Base-by-base conservation (phyloP, 2,797 vertebrate genomes). In the Helostoma temminkii region DNA sequence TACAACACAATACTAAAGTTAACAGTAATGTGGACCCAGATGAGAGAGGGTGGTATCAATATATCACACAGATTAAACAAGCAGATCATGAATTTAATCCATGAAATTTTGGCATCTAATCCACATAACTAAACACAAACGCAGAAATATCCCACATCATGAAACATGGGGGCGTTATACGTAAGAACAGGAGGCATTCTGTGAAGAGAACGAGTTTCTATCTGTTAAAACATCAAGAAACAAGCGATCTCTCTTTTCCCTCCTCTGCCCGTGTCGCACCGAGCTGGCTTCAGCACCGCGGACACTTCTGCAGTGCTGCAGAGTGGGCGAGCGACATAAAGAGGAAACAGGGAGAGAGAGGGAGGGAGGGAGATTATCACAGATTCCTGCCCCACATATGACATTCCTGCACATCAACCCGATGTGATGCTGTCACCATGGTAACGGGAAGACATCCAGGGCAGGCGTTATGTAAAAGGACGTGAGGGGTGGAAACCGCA, bases 391-490 rank as follows among this genome's bases (percentile, higher is more conserved):
- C 25, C 49, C 71, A 66, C 55, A 74, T 66, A 62, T 70, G 56
- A 75, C 78, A 82, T 83, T 82, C 78, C 72, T 74, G 63, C 80
- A 73, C 73, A 64, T 45, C 65, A 21, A 34, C 55, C 49, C 1
- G 34, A 77, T 5, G 71, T 47, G 74, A 85, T 80, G 68, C 36
- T 70, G 85, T 89, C 73, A 6, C 80, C 84, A 85, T 81, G 75
- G 81, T 55, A 32, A 87, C 74, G 24, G 19, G 56, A 71, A 49
- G 50, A 62, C 60, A 78, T 71, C 37, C 58, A 71, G 68, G 37
- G 14, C 56, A 65, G 30, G 25, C 9, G 19, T 82, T 83, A 71
- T 64, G 43, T 78, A 66, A 71, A 54, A 54, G 3, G 1, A 18
- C 16, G 19, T 48, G n/a, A 19, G 22, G 42, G 47, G 37, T 46